Conservation (phyloP, 2,888 invertebrate genomes). For the Anticlea derivata region DNA sequence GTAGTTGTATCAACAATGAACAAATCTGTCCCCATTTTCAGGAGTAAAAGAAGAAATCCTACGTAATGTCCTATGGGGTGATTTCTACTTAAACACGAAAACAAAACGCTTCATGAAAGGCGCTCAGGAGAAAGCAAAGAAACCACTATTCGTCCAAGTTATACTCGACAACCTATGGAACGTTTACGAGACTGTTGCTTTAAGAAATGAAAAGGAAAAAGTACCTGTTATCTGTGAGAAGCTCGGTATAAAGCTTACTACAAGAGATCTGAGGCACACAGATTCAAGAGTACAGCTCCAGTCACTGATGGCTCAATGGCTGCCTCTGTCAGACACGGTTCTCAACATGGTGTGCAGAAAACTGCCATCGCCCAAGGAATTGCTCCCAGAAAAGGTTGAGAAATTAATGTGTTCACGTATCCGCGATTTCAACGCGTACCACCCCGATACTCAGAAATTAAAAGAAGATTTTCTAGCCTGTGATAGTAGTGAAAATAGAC, state of each 20-base stretch:
- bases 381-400: slow-evolving; percentile 91
- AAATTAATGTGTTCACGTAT: slow-evolving; percentile 91
- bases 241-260: slow-evolving; percentile 89
- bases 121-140: slow-evolving; percentile 96
- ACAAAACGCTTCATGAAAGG: slow-evolving; percentile 93
- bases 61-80: slow-evolving; percentile 95
- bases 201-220: slow-evolving; percentile 90
- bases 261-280: slow-evolving; percentile 90
- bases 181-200: slow-evolving; percentile 92
- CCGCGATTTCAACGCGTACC: slow-evolving; percentile 86
- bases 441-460: slow-evolving; percentile 87
- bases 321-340: slow-evolving; percentile 93
- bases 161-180: slow-evolving; percentile 96
- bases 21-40: slow-evolving; percentile 9
- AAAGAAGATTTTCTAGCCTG: slow-evolving; percentile 88
- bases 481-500: slow-evolving; percentile 85
- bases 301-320: slow-evolving; percentile 94
- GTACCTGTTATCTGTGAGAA: slow-evolving; percentile 88
- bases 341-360: slow-evolving; percentile 91
- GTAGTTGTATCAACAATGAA: too few species aligned
- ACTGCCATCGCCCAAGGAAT: slow-evolving; percentile 91
- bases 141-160: slow-evolving; percentile 96
- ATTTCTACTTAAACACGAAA: slow-evolving; percentile 94
- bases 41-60: slow-evolving; percentile 87
- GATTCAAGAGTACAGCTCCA: slow-evolving; percentile 91